A percentile compares a stretch with the other conserved stretches of the same genome.
These are phyloP conservation scores for Pluvianellus socialis DNA, from an alignment of 2,113 vertebrate genomes.

Conservation along the genomic window DNA sequence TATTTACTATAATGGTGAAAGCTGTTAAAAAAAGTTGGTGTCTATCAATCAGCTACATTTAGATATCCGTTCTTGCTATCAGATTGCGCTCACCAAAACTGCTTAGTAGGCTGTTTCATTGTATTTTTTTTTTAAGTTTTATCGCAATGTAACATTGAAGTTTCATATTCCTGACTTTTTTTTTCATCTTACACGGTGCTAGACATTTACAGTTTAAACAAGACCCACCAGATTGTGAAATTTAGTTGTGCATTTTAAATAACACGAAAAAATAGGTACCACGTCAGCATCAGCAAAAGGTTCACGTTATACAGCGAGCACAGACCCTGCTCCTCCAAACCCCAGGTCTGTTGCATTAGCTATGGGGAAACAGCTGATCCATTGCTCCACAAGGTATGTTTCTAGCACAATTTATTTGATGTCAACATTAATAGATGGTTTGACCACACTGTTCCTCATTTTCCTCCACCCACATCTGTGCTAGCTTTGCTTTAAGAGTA, in stretches of 20 bases:
- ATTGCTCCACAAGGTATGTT: neutral
- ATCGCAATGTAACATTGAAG: neutral
- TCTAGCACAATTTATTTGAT: neutral
- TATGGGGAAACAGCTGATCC: neutral
- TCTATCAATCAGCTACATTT: slow-evolving; percentile 24
- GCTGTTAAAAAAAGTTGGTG: neutral
- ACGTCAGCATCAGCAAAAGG: neutral
- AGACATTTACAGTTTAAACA: neutral
- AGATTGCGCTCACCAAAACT: neutral
- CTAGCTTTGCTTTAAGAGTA: neutral
- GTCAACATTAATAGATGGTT: neutral
- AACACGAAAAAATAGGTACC: neutral
- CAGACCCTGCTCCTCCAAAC: neutral
- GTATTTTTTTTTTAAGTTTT: neutral
- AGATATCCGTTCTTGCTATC: neutral
- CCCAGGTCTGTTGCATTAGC: neutral
- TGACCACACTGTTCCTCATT: neutral
- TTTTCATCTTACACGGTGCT: neutral
- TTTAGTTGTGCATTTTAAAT: neutral
- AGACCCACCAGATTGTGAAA: neutral
- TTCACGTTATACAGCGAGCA: fast-evolving
- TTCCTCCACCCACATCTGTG: neutral
- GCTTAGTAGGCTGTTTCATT: neutral
- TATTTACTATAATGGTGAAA: slow-evolving; percentile 28
- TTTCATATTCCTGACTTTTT: neutral